A percentile compares a stretch with the other conserved stretches of the same genome.
phyloP scores from a whole-genome alignment of 2,888 invertebrate genomes.

The Erebia epiphron region DNA sequence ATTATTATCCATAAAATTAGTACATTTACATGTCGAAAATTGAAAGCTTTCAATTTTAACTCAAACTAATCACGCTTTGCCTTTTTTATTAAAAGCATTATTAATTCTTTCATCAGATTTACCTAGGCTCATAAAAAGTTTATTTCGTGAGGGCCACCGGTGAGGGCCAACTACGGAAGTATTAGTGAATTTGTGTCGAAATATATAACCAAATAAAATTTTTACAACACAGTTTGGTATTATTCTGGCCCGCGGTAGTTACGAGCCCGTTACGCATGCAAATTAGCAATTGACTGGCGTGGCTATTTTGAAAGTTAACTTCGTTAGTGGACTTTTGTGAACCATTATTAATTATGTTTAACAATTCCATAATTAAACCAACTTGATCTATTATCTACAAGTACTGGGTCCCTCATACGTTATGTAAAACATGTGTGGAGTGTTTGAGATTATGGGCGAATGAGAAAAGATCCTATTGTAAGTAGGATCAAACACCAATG shows the following conservation, averaged over 20 bases:
- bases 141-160: slow-evolving; percentile 27
- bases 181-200: slow-evolving; percentile 43
- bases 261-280: slow-evolving; percentile 65
- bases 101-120: slow-evolving; percentile 22
- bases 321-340: slow-evolving; percentile 43
- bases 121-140: slow-evolving; percentile 25
- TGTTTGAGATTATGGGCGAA: no score
- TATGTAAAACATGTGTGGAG: no score
- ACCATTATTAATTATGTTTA: slow-evolving; percentile 46
- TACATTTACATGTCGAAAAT: no score
- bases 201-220: slow-evolving; percentile 53
- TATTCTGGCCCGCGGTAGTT: slow-evolving; percentile 61
- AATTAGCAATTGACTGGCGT: slow-evolving; percentile 59
- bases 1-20: no score
- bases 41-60: no score
- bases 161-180: slow-evolving; percentile 32
- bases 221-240: slow-evolving; percentile 60
- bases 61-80: neutral
- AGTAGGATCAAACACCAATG: no score
- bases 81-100: slow-evolving; percentile 21
- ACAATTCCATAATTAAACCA: neutral
- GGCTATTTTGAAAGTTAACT: slow-evolving; percentile 59
- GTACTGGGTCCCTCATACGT: no score
- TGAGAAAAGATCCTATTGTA: no score
- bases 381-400: neutral